Percentiles rank a stretch among this genome's conserved stretches.
These are phyloP conservation scores for Nasonovia ribisnigri DNA, from an alignment of 2,888 invertebrate genomes.

Conservation along the genomic window DNA sequence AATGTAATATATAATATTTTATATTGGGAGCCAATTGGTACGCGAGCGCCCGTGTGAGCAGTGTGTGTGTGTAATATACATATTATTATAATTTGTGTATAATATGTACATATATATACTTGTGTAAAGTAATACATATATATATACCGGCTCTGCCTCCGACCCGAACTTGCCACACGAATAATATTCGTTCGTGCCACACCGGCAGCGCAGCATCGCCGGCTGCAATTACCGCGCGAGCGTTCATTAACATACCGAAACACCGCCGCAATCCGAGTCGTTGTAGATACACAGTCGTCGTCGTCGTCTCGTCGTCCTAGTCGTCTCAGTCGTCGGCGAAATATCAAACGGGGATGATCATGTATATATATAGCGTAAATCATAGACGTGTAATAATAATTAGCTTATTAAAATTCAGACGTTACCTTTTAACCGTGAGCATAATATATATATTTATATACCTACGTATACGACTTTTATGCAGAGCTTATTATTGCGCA, in stretches of 20 bases:
- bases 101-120: background rate
- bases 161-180: constrained; percentile 36
- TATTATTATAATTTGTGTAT: background rate
- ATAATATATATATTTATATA: background rate
- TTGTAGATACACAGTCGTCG: background rate
- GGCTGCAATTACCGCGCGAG: constrained; percentile 32
- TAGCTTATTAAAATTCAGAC: constrained; percentile 47
- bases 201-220: constrained; percentile 6
- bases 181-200: constrained; percentile 41
- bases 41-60: too few relatives aligned
- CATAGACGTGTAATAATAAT: constrained; percentile 41
- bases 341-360: constrained; percentile 52
- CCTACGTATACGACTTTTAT: background rate
- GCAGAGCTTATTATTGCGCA: background rate
- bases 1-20: background rate
- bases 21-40: constrained; percentile 26
- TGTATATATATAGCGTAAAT: background rate
- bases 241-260: constrained; percentile 57
- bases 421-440: constrained; percentile 16
- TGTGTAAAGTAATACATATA: constrained; percentile 18
- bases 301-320: background rate
- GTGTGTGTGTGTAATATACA: background rate
- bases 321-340: constrained; percentile 20
- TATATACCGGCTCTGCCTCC: constrained; percentile 38
- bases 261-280: background rate